Base-by-base conservation (phyloP, 1,140 invertebrate species). In the Theocolax elegans region DNA sequence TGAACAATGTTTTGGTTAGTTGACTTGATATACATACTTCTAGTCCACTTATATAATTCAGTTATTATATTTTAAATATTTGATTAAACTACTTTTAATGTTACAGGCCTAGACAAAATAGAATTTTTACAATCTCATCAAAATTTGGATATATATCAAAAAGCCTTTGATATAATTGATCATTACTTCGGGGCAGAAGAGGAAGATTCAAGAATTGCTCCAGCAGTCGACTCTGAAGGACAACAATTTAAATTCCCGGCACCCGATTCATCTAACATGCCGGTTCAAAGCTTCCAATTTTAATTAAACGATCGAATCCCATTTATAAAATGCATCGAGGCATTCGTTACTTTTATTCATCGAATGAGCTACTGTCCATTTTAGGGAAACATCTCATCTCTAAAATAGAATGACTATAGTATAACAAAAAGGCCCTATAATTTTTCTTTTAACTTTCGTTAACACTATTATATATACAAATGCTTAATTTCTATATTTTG, bases 111-210 rank as follows among this genome's bases (percentile, higher is more conserved):
- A 77, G 97, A 99, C 78, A 98, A 98, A 87, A 98, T 99, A 71
- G 97, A 99, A 87, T 97, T 94, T 83, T 87, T 99, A 7, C 97
- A 99, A 85, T 95, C 95, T 13, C 97, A 99, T 83, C 95, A 97
- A 82, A 99, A 99, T 80, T 90, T 94, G 80, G 95, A 98, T 58
- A 96, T 99, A 67, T 99, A 99, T 86, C 92, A 97, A 82, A 96
- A 97, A 82, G 94, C 96, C 17, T 97, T 97, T 80, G 94, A 97
- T 79, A 95, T 99, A 70, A 98, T 99, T 76, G 96, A 99, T 83
- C 93, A 93, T 82, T 98, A 94, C 86, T 99, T 99, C 84, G 91
- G 94, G 10, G 91, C 92, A 3, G 95, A 97, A 79, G 94, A 96
- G 83, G 97, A 98, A 76, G 94, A 96, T 79, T 89, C 93, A 29